Conservation (phyloP, 2,797 vertebrate species). For the Hemibagrus guttatus region DNA sequence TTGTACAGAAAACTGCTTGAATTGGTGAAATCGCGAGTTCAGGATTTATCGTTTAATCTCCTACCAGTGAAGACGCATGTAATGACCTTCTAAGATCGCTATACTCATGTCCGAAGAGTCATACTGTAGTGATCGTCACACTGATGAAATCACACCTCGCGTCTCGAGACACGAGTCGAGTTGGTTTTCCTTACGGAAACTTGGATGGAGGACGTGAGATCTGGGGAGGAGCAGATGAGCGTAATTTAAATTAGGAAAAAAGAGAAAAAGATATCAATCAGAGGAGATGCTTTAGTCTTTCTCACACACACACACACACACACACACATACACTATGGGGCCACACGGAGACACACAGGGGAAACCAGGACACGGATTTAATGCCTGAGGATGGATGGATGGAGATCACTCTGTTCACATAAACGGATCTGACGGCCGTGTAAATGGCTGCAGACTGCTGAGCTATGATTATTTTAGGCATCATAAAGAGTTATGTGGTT, state of each 20-base stretch:
- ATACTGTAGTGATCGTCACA: too few species aligned
- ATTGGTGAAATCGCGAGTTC: too few species aligned
- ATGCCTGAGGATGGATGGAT: slow-evolving; percentile 37
- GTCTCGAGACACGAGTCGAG: background rate
- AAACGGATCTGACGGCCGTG: slow-evolving; percentile 38
- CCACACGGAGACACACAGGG: slow-evolving; percentile 28
- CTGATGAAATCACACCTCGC: too few species aligned
- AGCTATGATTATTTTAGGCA: slow-evolving; percentile 37
- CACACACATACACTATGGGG: slow-evolving; percentile 6
- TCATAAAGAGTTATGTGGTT: slow-evolving; percentile 47
- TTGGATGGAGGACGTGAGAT: background rate
- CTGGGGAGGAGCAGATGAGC: background rate
- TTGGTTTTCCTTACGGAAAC: slow-evolving; percentile 22
- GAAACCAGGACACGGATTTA: slow-evolving; percentile 41
- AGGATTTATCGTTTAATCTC: too few species aligned
- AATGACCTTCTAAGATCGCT: too few species aligned
- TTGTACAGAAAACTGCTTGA: too few species aligned
- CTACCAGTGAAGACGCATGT: too few species aligned
- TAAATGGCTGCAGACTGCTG: slow-evolving; percentile 40
- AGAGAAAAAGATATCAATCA: slow-evolving; percentile 38
- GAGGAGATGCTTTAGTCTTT: slow-evolving; percentile 19
- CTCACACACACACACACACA: background rate
- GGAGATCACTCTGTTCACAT: slow-evolving; percentile 29
- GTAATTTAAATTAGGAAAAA: slow-evolving; percentile 24
- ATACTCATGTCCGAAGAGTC: too few species aligned